phyloP scores from a whole-genome alignment of 2,797 vertebrate genomes.

The Poeciliopsis presidionis region DNA sequence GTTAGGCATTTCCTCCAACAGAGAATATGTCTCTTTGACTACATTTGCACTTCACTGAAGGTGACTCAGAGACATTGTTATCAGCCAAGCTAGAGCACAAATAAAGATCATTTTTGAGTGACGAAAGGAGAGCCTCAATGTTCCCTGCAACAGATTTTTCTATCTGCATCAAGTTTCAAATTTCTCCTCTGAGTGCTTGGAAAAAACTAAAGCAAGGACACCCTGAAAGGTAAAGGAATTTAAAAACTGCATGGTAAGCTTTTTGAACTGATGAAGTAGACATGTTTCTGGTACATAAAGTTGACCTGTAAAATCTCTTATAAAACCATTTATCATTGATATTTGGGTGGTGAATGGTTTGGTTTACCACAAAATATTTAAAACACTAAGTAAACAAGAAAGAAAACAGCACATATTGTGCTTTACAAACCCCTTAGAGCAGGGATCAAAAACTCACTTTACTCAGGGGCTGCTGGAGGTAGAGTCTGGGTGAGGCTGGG shows the following conservation, averaged over 20 bases:
- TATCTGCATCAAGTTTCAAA: neutral
- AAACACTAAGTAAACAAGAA: neutral
- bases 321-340: neutral
- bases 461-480: too few species aligned
- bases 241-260: neutral
- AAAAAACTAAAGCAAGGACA: constrained; percentile 3
- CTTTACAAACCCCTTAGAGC: neutral
- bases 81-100: neutral
- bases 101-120: neutral
- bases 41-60: neutral
- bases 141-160: neutral
- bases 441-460: too few species aligned
- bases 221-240: neutral
- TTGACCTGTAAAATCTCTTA: neutral
- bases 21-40: neutral
- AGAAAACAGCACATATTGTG: neutral
- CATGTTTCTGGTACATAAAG: neutral
- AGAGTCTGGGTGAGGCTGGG: too few species aligned
- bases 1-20: neutral
- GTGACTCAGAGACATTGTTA: neutral
- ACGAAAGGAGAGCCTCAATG: neutral
- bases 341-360: neutral
- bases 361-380: neutral
- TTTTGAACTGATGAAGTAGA: neutral
- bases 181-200: neutral